phyloP scores from a whole-genome alignment of 1,140 invertebrate species.

The Temnothorax longispinosus region DNA sequence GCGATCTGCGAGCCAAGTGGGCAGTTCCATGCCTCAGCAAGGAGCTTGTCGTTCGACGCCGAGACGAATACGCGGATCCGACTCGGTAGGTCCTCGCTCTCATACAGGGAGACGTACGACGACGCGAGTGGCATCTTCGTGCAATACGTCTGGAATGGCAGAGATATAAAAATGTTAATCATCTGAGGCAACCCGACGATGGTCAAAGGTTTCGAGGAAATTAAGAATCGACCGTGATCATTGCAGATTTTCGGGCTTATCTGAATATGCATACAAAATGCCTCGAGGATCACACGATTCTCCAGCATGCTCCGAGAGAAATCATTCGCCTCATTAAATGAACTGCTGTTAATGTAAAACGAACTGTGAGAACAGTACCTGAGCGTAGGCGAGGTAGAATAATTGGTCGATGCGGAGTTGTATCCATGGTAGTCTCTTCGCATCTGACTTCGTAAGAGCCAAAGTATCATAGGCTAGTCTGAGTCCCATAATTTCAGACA shows the following conservation, averaged over 20 bases:
- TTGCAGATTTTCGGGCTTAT: background rate
- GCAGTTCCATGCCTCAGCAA: constrained; percentile 73
- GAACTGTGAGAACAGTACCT: constrained; percentile 75
- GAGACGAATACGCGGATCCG: constrained; percentile 71
- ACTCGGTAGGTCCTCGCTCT: constrained; percentile 70
- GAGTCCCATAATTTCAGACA: constrained; percentile 75
- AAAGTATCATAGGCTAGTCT: constrained; percentile 78
- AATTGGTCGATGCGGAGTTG: constrained; percentile 66
- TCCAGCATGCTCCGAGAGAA: background rate
- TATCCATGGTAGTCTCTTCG: constrained; percentile 72
- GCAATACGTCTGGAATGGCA: constrained; percentile 74
- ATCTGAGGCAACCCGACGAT: background rate
- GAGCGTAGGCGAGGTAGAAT: constrained; percentile 78
- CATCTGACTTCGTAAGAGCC: constrained; percentile 55
- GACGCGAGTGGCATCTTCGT: constrained; percentile 74
- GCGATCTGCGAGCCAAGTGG: constrained; percentile 67
- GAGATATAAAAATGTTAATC: constrained; percentile 5
- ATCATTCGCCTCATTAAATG: background rate
- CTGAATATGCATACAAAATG: background rate
- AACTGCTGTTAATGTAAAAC: constrained; percentile 59
- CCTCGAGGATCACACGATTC: background rate
- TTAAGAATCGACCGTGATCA: background rate
- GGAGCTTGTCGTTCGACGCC: constrained; percentile 62
- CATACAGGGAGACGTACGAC: constrained; percentile 72
- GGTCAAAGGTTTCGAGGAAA: background rate